Conservation (phyloP, 1,140 invertebrate species). For the Danaus plexippus region DNA sequence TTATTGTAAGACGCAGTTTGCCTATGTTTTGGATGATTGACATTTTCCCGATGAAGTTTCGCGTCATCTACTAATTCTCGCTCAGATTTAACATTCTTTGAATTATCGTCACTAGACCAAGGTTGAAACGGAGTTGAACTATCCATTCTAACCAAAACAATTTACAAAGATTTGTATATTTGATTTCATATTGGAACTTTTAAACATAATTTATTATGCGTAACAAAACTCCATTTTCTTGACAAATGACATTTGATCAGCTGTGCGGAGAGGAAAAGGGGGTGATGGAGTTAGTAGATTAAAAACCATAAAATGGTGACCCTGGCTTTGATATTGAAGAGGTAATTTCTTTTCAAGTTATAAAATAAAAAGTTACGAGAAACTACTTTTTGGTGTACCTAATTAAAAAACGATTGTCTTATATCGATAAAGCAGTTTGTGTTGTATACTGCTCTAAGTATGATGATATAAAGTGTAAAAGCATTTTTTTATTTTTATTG, state of each 20-base stretch:
- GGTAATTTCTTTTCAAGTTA: constrained; percentile 1
- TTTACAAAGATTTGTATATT: constrained; percentile 44
- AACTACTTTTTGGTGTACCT: too few species aligned
- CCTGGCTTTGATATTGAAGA: not conserved
- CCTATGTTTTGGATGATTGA: constrained; percentile 72
- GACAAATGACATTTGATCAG: constrained; percentile 71
- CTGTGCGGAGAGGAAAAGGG: constrained; percentile 58
- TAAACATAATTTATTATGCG: constrained; percentile 60
- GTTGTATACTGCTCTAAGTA: too few species aligned
- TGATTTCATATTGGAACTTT: constrained; percentile 60
- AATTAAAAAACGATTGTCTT: too few species aligned
- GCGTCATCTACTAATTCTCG: constrained; percentile 67
- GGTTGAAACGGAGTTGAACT: constrained; percentile 68
- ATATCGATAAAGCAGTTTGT: too few species aligned
- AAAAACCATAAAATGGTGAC: too few species aligned
- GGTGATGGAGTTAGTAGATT: constrained; percentile 19
- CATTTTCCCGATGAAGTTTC: constrained; percentile 71
- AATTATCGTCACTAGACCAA: constrained; percentile 60
- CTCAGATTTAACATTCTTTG: constrained; percentile 64
- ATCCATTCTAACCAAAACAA: constrained; percentile 63
- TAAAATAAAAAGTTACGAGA: too few species aligned
- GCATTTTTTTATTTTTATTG: too few species aligned
- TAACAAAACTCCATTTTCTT: constrained; percentile 71
- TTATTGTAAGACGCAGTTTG: constrained; percentile 71
- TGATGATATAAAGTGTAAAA: too few species aligned